Base-by-base conservation (phyloP, 2,797 vertebrate genomes). In the Fistularia commersonii region DNA sequence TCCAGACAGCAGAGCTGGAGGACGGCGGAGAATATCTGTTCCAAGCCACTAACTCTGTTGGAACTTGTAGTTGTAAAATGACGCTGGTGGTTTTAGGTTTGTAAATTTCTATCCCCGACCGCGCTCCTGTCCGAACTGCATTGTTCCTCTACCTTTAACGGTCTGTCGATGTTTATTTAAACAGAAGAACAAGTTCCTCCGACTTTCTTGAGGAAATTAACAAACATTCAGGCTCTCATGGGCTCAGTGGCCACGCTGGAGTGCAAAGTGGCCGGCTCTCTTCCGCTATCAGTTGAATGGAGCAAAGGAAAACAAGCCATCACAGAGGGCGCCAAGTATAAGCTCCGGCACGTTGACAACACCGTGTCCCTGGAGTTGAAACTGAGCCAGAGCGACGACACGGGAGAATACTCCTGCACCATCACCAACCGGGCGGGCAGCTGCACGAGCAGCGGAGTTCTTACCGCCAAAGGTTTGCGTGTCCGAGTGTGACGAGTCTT, bases 151-250 rank as follows among this genome's bases (percentile, higher is more conserved):
- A 4, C 62, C 8, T 13, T n/a, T 71, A 60, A 71, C 55, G 6
- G 14, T 54, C 38, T 64, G 23, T 55, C 39, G 3, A 38, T 66
- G 7, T 80, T 51, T 32, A 70, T 65, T 59, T 32, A 57, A 74
- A 74, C 91, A 98, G 96, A 96, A 84, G 88, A 93, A 83, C 69
- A 90, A 47, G 91, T 93, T 82, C 92, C 94, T 72, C 94, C 96
- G 32, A 86, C 83, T 2, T 98, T 98, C 85, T 90, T 84, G 46
- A 93, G 90, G 87, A 93, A 91, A 65, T 76, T 98, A 75, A 85
- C 70, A 46, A 94, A 96, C 76, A 91, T 93, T 87, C 91, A 94
- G 73, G 88, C 89, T 6, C 11, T 93, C 64, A 69, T 94, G 71
- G 93, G 92, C 52, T 93, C 94, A 55, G 85, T 88, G 72, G 78